phyloP scores from a whole-genome alignment of 2,888 invertebrate genomes.

The Sinelater perroti region DNA sequence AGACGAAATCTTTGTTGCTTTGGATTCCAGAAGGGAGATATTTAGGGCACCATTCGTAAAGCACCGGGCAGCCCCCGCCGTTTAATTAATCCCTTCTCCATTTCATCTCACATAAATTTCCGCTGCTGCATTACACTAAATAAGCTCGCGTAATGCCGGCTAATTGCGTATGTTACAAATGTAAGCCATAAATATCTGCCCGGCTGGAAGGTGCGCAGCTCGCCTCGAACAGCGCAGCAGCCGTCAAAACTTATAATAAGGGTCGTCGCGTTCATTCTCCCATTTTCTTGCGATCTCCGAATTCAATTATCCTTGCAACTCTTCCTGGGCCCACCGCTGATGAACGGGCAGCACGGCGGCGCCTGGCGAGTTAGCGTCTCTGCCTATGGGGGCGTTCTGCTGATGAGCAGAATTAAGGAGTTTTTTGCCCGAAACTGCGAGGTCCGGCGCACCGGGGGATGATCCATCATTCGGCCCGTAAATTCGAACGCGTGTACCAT shows the following conservation, averaged over 20 bases:
- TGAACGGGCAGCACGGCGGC: background rate
- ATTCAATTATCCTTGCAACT: background rate
- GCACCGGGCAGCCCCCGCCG: no score
- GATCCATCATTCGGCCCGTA: background rate
- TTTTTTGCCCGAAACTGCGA: background rate
- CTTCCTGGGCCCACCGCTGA: background rate
- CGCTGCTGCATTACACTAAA: background rate
- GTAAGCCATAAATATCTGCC: conserved; percentile 11
- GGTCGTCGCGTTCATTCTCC: background rate
- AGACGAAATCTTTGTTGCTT: no score
- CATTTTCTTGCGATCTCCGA: background rate
- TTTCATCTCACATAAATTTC: conserved; percentile 10
- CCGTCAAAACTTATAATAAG: background rate
- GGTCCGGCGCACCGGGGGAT: background rate
- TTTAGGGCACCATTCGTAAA: no score
- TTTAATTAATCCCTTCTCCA: background rate
- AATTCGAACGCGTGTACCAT: conserved; percentile 2
- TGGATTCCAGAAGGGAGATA: no score
- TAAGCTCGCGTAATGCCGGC: conserved; percentile 2
- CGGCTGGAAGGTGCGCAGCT: conserved; percentile 11
- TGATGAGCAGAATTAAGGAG: no score
- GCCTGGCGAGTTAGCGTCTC: background rate
- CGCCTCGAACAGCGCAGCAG: background rate
- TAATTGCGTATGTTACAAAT: conserved; percentile 10
- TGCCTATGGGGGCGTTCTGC: no score